Evolutionary conservation across 2,888 invertebrate species (phyloP).

Genomic region (Metallyticus violacea): DNA sequence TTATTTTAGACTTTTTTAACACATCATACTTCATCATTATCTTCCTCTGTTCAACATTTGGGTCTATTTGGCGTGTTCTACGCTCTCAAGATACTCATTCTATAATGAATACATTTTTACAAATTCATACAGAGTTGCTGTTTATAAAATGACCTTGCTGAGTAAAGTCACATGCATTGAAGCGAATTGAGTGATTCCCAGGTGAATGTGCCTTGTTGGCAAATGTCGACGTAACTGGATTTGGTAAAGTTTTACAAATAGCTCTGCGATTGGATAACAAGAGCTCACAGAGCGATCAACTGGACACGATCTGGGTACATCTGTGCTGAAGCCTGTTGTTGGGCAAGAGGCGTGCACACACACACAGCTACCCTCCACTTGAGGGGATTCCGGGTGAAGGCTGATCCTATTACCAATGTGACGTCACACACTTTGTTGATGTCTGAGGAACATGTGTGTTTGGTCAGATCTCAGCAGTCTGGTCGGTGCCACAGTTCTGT

Average conservation of each 20-base stretch:
- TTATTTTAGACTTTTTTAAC: no score
- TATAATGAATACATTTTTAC: no score
- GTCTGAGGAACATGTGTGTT: not conserved
- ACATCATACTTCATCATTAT: no score
- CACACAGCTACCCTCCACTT: not conserved
- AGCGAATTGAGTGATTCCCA: not conserved
- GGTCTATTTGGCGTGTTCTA: no score
- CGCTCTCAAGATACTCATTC: no score
- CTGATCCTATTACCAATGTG: not conserved
- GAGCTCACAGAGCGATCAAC: no score
- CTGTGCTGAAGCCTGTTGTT: not conserved
- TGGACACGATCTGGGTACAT: not conserved
- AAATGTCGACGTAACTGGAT: not conserved
- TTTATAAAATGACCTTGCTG: not conserved
- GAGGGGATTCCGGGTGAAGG: not conserved
- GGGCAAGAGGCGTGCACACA: not conserved
- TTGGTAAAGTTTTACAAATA: not conserved
- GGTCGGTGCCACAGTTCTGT: not conserved
- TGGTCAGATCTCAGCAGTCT: not conserved
- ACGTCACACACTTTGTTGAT: not conserved
- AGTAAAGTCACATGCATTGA: not conserved
- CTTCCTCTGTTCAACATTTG: no score
- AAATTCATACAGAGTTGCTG: not conserved
- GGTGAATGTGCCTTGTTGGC: not conserved
- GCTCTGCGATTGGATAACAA: not conserved